Evolutionary conservation across 1,140 invertebrate species (phyloP).

Genomic region (Drosophila dunni): DNA sequence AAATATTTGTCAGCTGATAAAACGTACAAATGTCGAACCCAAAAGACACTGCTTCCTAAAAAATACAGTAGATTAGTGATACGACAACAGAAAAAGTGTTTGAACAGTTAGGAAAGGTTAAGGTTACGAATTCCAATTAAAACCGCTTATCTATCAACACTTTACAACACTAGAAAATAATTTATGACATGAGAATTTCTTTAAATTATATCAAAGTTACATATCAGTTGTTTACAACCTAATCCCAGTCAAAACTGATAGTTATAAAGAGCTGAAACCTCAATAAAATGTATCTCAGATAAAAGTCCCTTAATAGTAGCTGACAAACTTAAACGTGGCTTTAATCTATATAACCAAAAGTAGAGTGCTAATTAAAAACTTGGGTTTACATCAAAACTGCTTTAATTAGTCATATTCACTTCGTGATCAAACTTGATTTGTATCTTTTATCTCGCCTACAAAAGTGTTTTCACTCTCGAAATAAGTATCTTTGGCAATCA

Average conservation of each 20-base stretch:
- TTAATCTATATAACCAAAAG: no score
- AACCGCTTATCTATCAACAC: neutral
- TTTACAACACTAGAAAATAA: neutral
- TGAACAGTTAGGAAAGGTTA: slow-evolving; percentile 1
- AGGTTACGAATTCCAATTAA: neutral
- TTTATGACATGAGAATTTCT: neutral
- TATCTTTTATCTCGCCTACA: slow-evolving; percentile 15
- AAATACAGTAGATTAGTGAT: neutral
- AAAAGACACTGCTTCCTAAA: neutral
- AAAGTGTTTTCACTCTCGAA: slow-evolving; percentile 48
- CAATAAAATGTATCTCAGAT: neutral
- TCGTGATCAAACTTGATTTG: slow-evolving; percentile 6
- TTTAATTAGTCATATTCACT: neutral
- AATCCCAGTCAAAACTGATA: no score
- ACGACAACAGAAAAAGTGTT: neutral
- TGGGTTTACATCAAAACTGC: neutral
- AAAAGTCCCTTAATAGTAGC: neutral
- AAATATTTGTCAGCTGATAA: slow-evolving; percentile 34
- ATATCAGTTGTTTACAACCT: neutral
- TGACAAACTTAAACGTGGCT: no score
- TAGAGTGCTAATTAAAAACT: no score
- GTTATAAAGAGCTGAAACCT: neutral
- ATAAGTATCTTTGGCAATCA: slow-evolving; percentile 26
- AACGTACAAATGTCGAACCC: slow-evolving; percentile 3
- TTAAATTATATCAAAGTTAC: neutral